A percentile compares a stretch with the other conserved stretches of the same genome.
Evolutionary conservation across 2,113 vertebrate genomes (phyloP).

Genomic region (Lichenostomus cassidix): DNA sequence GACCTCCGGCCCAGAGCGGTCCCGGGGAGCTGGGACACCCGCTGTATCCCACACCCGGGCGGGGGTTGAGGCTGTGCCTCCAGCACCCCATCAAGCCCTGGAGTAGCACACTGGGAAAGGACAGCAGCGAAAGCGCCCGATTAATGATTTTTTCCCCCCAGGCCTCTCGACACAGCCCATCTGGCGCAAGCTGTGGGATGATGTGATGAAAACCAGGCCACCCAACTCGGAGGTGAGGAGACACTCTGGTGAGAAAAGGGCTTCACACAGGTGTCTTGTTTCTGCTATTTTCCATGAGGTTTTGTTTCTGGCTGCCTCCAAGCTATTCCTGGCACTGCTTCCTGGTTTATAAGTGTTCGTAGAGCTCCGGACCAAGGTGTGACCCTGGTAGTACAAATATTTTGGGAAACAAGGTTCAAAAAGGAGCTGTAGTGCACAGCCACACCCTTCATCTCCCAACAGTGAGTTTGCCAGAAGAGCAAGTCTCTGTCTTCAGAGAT

Average conservation of each 20-base stretch:
- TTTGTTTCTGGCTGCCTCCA: background rate
- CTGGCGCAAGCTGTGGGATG: constrained; percentile 81
- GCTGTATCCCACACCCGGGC: fast-evolving
- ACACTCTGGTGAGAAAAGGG: background rate
- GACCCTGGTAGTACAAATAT: background rate
- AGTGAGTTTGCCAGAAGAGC: background rate
- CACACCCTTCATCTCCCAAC: background rate
- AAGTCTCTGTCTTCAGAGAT: background rate
- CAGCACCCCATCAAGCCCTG: fast-evolving
- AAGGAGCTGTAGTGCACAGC: background rate
- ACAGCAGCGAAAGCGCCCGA: fast-evolving
- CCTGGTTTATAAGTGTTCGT: fast-evolving
- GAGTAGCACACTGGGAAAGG: too few relatives aligned
- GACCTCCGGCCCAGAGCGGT: fast-evolving
- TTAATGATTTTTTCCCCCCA: constrained; percentile 8
- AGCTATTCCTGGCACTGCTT: fast-evolving
- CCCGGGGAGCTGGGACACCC: background rate
- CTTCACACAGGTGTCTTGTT: fast-evolving
- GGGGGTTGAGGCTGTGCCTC: background rate
- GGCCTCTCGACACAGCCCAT: constrained; percentile 83
- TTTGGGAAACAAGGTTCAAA: background rate
- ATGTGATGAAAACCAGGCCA: constrained; percentile 79
- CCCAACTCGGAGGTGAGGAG: constrained; percentile 78
- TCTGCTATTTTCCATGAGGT: fast-evolving
- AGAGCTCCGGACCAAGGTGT: fast-evolving